Evolutionary conservation across 1,140 invertebrate genomes (phyloP), one percentile per base, ranked within the genome.

Genomic region (Pachypeltis micranthus): DNA sequence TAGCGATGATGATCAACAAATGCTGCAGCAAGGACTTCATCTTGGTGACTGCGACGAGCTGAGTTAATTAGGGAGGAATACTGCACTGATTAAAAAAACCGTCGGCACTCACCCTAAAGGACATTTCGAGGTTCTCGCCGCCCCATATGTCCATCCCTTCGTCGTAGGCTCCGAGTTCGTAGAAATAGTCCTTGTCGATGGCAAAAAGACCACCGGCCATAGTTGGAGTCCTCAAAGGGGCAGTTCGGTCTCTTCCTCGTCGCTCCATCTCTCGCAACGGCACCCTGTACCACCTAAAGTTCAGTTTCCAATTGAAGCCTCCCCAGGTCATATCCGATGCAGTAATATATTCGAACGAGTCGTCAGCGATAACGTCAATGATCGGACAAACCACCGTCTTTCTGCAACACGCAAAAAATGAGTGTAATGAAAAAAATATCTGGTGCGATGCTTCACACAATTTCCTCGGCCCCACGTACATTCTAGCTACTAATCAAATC

Each of bases 121-220:
- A 96, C 90, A 99, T 96, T 80, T 99, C 96, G 31, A 99, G 81
- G 80, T 99, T 99, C 77, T 99, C 96, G 63, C 95, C 96, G 28
- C 96, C 96, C 96, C 96, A 99, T 68, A 99, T 98, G 73, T 98
- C 94, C 96, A 99, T 98, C 68, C 95, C 94, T 76, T 95, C 86
- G 75, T 99, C 96, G 74, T 99, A 99, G 26, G 91, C 87, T 19
- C 96, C 96, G 62, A 99, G 81, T 79, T 96, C 87, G 74, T 96
- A 93, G 79, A 99, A 99, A 77, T 96, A 98, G 12, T 96, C 88
- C 72, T 87, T 85, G 73, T 98, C 93, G 65, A 98, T 98, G 25
- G 95, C 88, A 77, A 99, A 98, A 25, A 99, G 74, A 2, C 96
- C 96, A 54, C 96, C 96, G n/a, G 96, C 96, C 95, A 98, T 99